Evolutionary conservation across 2,888 invertebrate species (phyloP), one percentile per base, ranked within the genome.

Genomic region (Chironomus tentans): DNA sequence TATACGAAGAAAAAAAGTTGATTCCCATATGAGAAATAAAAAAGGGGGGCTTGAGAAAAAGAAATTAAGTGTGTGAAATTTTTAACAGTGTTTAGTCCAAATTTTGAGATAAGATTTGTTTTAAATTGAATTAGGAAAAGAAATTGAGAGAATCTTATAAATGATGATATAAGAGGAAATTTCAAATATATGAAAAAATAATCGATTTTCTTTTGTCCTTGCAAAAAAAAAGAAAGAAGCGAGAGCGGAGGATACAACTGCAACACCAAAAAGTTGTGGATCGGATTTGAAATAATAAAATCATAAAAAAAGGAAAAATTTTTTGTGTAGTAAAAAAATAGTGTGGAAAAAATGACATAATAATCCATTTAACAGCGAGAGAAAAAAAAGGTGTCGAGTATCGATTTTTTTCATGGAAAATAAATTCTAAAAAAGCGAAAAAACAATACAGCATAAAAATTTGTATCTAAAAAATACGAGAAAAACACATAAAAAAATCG

Each of bases 281-380:
- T 38, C 38, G 38, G 38, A 38, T 38, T 38, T 38, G 38, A 38
- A 38, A 38, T 10, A 38, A 38, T 38, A 28, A 28, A 28, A 28
- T 28, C 28, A 38, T 38, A 38, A 10, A 38, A 10, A 10, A 38
- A 38, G 2, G 10, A 38, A 4, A 28, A 24, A 24, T 24, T 24
- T 38, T 38, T 38, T 56, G 56, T 56, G 56, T 56, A 18, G 56
- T 18, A 18, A 56, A 56, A 56, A 56, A 56, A 56, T 56, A 56
- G 56, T 56, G 56, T n/a, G n/a, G 56, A 18, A 56, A 24, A 56
- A 56, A 56, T 71, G 71, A 71, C 71, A 71, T 71, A 71, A 71
- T 28, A 70, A 38, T 38, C 38, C 38, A 38, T 38, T 38, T 38
- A 38, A 56, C 56, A 56, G 2, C 18, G n/a, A 18, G 4, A 56